Evolutionary conservation across 2,113 vertebrate species (phyloP).

Genomic region (human (Homo sapiens)): GRCh38 chr18:75727501-75728000

Average conservation of each 20-base stretch:
- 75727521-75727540: not conserved
- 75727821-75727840: accelerated
- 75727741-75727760: not conserved
- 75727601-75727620: not conserved
- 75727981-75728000: no score
- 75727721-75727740: no score
- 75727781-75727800: not conserved
- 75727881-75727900: not conserved
- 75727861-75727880: not conserved
- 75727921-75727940: not conserved
- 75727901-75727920: not conserved
- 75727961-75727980: accelerated
- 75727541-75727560: not conserved
- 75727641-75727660: not conserved
- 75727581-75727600: not conserved
- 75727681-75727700: not conserved
- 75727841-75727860: accelerated
- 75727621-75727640: accelerated
- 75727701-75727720: not conserved
- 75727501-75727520: accelerated
- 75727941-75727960: not conserved
- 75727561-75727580: not conserved
- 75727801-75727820: accelerated
- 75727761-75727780: no score
- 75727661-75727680: not conserved